Base-by-base conservation (phyloP, 2,888 invertebrate species). In the Lasius platythorax region DNA sequence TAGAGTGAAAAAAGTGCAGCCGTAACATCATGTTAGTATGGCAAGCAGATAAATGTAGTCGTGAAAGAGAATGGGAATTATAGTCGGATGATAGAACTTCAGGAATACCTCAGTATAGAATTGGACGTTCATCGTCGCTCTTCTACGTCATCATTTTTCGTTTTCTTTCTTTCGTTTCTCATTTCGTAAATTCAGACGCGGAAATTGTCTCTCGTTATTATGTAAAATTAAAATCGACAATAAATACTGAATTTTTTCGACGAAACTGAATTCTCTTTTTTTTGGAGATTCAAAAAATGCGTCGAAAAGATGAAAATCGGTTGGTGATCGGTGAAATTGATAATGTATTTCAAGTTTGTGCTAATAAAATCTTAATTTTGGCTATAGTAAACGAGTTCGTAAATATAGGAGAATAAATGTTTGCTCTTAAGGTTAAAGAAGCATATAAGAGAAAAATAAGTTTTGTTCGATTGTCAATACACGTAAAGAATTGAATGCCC, bases 111-210 rank as follows among this genome's bases (percentile, higher is more conserved):
- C 92, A 90, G 92, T 85, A 90, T 87, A 86, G 89, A 92, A 91
- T 89, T 91, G 91, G 90, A 93, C 90, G 91, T 89, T 84, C 84
- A 85, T 87, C 87, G 88, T 88, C 86, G 81, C 78, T 81, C 83
- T 87, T 88, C 86, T 87, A 90, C 86, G 88, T 75, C 87, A 88
- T 87, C 79, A 68, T 85, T 87, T 86, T 79, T 86, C 88, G 79
- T 58, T 78, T 56, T 50, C 9, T 33, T n/a, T 43, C n/a, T 18
- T 4, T 74, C 23, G 46, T 73, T 64, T 37, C 46, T 30, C 33
- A 11, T 61, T 37, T 18, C 11, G 3, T 4, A 18, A 28, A 4
- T 18, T 1, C 18, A 40, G 3, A 30, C 40, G n/a, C 15, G 15
- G 37, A 58, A 43, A 40, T 73, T 15, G 30, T 46, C 4, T 40